Base-by-base conservation (phyloP, 1,140 invertebrate genomes). In the Sarcophaga peregrina region DNA sequence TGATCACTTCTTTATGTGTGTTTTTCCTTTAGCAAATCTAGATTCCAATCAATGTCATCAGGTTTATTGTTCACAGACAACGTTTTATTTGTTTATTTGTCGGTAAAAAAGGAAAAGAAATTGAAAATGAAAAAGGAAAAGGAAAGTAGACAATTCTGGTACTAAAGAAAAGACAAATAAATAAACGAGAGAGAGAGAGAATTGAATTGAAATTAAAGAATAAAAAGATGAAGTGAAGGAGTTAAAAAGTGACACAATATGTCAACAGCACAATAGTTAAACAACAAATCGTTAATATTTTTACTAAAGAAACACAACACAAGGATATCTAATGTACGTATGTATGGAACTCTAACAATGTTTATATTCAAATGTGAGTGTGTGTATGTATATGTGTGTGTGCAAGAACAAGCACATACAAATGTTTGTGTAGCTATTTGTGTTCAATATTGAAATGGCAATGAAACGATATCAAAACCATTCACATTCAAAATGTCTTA, bases 211-310 rank as follows among this genome's bases (percentile, higher is more conserved):
- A 37, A 37, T 37, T 37, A 37, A 37, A 37, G 25, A 37, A 4
- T 37, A 37, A 37, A 37, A 37, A 37, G 25, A 37, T 1, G 25
- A 37, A 37, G 25, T 37, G 4, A 37, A 37, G 25, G 25, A 37
- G 25, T 37, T 37, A 37, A 15, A 62, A 62, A 62, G 15, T n/a
- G 17, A 68, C 62, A 68, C 62, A 68, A 25, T 68, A 68, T 68
- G 62, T 68, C 62, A 68, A 68, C 62, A 68, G 9, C 62, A 68
- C 62, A 68, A 68, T 68, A 68, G 62, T 7, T 68, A 68, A 68
- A 68, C 62, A n/a, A 68, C 62, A 68, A 68, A 68, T n/a, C 62
- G 62, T 68, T 68, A 68, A 68, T 20, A 9, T 20, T 68, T 68
- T 20, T 25, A n/a, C 6, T n/a, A 58, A 58, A 58, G 54, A 0